These are phyloP conservation scores for Ginglymostoma cirratum DNA, from an alignment of 2,113 vertebrate species.

Conservation along the genomic window DNA sequence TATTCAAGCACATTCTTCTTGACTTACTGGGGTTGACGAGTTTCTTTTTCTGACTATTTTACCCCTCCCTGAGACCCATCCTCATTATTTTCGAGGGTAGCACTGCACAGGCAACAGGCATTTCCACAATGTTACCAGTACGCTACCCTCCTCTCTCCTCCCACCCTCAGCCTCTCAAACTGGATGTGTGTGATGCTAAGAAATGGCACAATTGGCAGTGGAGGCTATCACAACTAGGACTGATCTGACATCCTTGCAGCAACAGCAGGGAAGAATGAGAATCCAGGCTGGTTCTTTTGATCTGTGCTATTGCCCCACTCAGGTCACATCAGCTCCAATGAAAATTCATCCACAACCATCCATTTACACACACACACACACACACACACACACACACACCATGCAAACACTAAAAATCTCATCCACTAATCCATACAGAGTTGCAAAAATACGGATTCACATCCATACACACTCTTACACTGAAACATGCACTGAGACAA, in stretches of 20 bases:
- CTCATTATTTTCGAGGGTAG: not conserved
- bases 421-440: not conserved
- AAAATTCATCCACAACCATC: not conserved
- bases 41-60: not conserved
- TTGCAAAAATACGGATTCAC: not conserved
- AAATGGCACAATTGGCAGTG: not conserved
- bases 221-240: not conserved
- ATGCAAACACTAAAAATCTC: not conserved
- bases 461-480: not conserved
- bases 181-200: not conserved
- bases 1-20: not conserved
- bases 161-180: not conserved
- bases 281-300: not conserved
- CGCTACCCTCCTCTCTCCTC: too few relatives aligned
- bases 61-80: not conserved
- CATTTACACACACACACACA: not conserved
- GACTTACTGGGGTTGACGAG: not conserved
- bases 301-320: not conserved
- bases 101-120: not conserved
- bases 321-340: not conserved
- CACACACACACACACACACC: not conserved
- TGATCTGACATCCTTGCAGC: not conserved
- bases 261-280: not conserved
- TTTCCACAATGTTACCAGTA: not conserved
- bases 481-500: too few relatives aligned